These are phyloP conservation scores for Hemibagrus guttatus DNA, from an alignment of 2,797 vertebrate species.

Conservation along the genomic window DNA sequence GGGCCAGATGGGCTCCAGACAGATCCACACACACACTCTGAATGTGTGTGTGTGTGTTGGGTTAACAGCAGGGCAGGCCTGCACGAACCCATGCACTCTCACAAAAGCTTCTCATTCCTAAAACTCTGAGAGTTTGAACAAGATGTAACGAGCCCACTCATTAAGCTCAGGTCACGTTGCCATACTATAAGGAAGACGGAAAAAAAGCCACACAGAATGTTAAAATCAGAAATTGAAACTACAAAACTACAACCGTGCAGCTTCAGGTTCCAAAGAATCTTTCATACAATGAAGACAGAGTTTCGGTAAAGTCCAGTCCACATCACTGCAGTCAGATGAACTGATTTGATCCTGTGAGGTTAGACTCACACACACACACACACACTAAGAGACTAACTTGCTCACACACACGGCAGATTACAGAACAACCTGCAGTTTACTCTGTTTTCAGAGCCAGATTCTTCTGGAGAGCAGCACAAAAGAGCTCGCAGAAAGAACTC, in stretches of 20 bases:
- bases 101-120: slow-evolving; percentile 6
- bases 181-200: neutral
- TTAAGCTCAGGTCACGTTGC: neutral
- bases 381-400: neutral
- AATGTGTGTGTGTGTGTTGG: neutral
- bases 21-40: slow-evolving; percentile 61
- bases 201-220: neutral
- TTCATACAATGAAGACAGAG: no score
- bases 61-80: slow-evolving; percentile 29
- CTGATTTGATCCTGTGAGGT: neutral
- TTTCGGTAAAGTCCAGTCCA: neutral
- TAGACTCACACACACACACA: neutral
- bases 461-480: neutral
- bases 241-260: neutral
- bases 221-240: neutral
- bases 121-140: neutral
- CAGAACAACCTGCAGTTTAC: neutral
- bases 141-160: neutral
- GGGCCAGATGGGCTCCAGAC: slow-evolving; percentile 68
- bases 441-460: neutral
- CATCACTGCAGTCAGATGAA: neutral
- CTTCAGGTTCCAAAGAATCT: neutral
- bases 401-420: neutral
- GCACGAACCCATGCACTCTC: neutral
- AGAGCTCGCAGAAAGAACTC: neutral